Base-by-base conservation (phyloP, 2,113 vertebrate genomes). In the Reinhardtius hippoglossoides region DNA sequence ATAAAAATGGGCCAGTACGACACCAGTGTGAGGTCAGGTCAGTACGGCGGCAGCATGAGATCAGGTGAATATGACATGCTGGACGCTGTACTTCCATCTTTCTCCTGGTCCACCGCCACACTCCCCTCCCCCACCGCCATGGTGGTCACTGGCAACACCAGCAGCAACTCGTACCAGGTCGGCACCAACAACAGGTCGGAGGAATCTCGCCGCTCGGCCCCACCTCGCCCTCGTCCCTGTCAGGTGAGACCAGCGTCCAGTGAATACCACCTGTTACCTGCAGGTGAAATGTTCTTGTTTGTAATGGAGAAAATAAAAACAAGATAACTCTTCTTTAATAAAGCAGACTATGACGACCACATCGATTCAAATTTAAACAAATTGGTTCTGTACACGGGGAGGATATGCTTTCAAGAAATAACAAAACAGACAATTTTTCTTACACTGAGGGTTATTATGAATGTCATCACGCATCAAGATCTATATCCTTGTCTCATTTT, bases 91-190 rank as follows among this genome's bases (percentile, higher is more conserved):
- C 85, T 91, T 42, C 91, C 92, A 4, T 3, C 86, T 8, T 91
- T 91, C 69, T 64, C 91, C 0, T 93, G 92, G 92, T 90, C 91
- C 78, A 83, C 83, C 57, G n/a, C 91, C 71, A 91, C 92, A 4
- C 84, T 93, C 79, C 90, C 91, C 0, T 65, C 86, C 54, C 0
- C 85, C 61, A 42, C 87, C 59, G 44, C 80, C 1, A 73, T 79
- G 0, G 82, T 57, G 16, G 26, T 65, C 1, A 31, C 71, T 20
- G 83, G 74, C 37, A 83, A 70, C 74, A 40, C 74, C 82, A 82
- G 66, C 74, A 81, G 73, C 75, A 88, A 91, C 87, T 50, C 74
- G 1, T 91, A 89, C 79, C 92, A 92, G 76, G 23, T 56, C 48
- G 60, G 82, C 67, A 76, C 80, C 78, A 93, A 93, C 88, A 93